Evolutionary conservation across 2,113 vertebrate genomes (phyloP).

Genomic region (Erpornis zantholeuca): DNA sequence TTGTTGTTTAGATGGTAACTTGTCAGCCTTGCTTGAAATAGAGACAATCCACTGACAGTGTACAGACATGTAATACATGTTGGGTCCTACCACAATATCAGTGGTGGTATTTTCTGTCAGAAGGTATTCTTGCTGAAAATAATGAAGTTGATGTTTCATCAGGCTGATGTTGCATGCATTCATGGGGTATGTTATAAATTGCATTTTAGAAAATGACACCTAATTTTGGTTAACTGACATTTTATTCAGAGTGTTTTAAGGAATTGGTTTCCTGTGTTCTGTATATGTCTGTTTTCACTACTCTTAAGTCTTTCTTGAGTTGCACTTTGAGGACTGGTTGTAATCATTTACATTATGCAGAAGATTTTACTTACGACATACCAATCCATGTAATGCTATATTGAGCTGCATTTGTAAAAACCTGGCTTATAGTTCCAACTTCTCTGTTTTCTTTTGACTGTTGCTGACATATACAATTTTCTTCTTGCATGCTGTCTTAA

Average conservation of each 20-base stretch:
- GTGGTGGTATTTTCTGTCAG: background rate
- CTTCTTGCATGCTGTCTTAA: background rate
- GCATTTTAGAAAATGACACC: background rate
- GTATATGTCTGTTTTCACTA: background rate
- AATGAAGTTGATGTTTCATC: background rate
- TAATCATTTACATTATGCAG: background rate
- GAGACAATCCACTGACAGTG: background rate
- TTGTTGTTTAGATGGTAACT: background rate
- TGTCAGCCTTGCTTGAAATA: background rate
- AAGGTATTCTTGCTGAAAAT: background rate
- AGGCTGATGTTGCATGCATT: background rate
- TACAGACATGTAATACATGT: background rate
- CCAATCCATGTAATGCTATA: background rate
- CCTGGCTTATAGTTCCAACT: background rate
- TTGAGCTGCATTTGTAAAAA: background rate
- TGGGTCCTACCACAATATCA: background rate
- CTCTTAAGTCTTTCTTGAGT: background rate
- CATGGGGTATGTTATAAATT: background rate
- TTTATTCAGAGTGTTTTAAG: background rate
- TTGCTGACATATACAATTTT: background rate
- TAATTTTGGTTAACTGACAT: background rate
- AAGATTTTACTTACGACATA: background rate
- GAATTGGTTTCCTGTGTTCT: background rate
- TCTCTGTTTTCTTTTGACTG: background rate
- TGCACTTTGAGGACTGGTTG: background rate